These are phyloP conservation scores for Heterodera carotae DNA, from an alignment of 1,140 invertebrate species.

Conservation along the genomic window DNA sequence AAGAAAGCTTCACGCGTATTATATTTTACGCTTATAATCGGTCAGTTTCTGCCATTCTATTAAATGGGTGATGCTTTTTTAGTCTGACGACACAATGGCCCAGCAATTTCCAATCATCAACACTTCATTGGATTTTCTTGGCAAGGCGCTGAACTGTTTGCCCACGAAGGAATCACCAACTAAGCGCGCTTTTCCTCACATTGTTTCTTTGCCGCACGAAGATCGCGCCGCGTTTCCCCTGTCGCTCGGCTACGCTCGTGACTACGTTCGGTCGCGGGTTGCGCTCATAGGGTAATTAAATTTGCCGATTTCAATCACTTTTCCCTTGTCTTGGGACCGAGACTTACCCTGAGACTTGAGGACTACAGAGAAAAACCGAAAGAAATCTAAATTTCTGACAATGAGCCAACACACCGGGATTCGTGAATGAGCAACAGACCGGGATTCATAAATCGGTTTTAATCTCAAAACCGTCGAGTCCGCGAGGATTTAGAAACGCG, in stretches of 20 bases:
- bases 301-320: conserved; percentile 16
- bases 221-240: conserved; percentile 85
- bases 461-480: too few relatives aligned
- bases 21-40: background rate
- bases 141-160: conserved; percentile 73
- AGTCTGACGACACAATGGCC: conserved; percentile 45
- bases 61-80: too few relatives aligned
- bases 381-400: too few relatives aligned
- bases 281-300: conserved; percentile 78
- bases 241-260: conserved; percentile 82
- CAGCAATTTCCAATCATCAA: conserved; percentile 67
- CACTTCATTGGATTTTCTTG: conserved; percentile 12
- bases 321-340: too few relatives aligned
- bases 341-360: too few relatives aligned
- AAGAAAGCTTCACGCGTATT: too few relatives aligned
- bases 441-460: too few relatives aligned
- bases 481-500: background rate
- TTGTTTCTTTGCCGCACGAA: conserved; percentile 71
- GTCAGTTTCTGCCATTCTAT: background rate
- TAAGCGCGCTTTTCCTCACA: conserved; percentile 15
- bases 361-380: too few relatives aligned
- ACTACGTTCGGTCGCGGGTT: conserved; percentile 77
- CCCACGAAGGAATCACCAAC: conserved; percentile 53
- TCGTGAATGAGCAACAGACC: too few relatives aligned
- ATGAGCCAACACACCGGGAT: too few relatives aligned